Conservation (phyloP, 2,797 vertebrate species). For the Leptodactylus fallax region DNA sequence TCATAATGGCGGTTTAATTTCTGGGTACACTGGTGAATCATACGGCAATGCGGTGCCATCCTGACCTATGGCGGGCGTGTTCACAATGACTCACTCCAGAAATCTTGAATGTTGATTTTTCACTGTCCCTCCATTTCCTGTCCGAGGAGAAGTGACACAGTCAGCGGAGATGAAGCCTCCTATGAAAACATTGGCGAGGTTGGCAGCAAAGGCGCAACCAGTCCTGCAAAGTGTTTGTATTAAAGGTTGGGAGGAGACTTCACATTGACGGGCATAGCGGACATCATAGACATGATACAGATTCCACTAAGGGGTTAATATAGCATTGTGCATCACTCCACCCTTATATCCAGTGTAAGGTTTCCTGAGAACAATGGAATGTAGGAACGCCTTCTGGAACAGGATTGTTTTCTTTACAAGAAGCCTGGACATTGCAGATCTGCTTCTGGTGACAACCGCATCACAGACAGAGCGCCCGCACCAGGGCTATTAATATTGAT, state of each 20-base stretch:
- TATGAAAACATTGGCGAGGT: not conserved
- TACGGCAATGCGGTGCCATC: not conserved
- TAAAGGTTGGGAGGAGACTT: not conserved
- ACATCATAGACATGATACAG: not conserved
- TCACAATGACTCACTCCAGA: conserved; percentile 11
- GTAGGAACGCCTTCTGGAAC: not conserved
- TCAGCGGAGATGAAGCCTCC: not conserved
- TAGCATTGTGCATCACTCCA: not conserved
- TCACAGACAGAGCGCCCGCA: not conserved
- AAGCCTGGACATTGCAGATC: not conserved
- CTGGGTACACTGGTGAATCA: conserved; percentile 1
- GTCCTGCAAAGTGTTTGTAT: not conserved
- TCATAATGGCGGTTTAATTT: not conserved
- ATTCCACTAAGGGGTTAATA: not conserved
- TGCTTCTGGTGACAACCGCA: not conserved
- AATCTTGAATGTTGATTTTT: conserved; percentile 5
- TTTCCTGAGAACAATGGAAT: not conserved
- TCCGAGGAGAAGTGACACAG: not conserved
- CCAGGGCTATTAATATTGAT: too few relatives aligned
- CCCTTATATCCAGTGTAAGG: not conserved
- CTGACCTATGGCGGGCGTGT: not conserved
- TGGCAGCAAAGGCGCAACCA: not conserved
- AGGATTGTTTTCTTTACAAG: not conserved
- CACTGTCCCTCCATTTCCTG: not conserved
- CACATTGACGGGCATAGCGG: not conserved